Evolutionary conservation across 2,113 vertebrate genomes (phyloP), one percentile per base, ranked within the genome.

Genomic region (Microtus ochrogaster): DNA sequence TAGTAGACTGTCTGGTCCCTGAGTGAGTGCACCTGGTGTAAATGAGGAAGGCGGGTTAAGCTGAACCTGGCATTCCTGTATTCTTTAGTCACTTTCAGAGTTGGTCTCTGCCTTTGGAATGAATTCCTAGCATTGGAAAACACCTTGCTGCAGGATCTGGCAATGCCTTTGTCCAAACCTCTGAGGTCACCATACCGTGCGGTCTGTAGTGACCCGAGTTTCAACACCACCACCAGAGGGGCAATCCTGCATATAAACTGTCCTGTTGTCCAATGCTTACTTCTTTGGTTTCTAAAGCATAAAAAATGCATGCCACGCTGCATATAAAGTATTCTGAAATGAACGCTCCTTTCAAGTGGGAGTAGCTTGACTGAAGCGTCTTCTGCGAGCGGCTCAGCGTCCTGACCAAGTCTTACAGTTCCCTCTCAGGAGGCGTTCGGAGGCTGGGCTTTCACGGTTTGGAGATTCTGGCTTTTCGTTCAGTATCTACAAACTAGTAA

Each of bases 281-380:
- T 17, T 61, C 63, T 93, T 92, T 70, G 89, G 79, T 58, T 92
- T 96, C 82, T 30, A 65, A 82, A 92, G 81, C 41, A 94, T 44
- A 39, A 82, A 82, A 86, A 83, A 28, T 81, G n/a, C 30, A 21
- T 74, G 28, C 22, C 63, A 89, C 30, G 9, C 86, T 83, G 16
- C 33, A 63, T 74, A 13, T n/a, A 94, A 90, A 90, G 24, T 89
- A 24, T 24, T 91, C 66, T n/a, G 58, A 73, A 86, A 77, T 77
- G n/a, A 94, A 47, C 82, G 24, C 14, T 70, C 44, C 39, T 65
- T 85, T 83, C 63, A 86, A 90, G 63, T 65, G 41, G 26, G 73
- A 2, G 55, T 2, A 7, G 17, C 5, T 2, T 85, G 66, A 61
- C 66, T 94, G 86, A 65, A 74, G 78, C 68, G 24, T 87, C 55